Evolutionary conservation across 2,888 invertebrate genomes (phyloP).

Genomic region (Aquatica leii): DNA sequence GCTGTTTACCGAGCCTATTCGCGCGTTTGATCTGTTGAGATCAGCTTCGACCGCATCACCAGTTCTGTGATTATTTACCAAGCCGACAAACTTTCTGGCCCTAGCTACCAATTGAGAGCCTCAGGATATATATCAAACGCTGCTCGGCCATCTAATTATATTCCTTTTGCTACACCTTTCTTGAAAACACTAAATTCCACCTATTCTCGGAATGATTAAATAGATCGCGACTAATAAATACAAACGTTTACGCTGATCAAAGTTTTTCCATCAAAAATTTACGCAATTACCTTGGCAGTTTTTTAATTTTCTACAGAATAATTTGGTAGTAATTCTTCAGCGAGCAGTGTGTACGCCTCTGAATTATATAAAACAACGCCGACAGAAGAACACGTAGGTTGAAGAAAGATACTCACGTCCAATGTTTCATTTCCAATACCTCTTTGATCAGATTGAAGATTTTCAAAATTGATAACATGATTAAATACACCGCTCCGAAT

Average conservation of each 20-base stretch:
- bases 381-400: slow-evolving; percentile 46
- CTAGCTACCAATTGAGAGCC: slow-evolving; percentile 59
- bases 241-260: no score
- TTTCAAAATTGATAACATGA: slow-evolving; percentile 48
- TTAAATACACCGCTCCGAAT: slow-evolving; percentile 45
- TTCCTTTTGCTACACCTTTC: slow-evolving; percentile 47
- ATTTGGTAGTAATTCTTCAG: slow-evolving; percentile 34
- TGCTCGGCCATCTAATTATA: slow-evolving; percentile 56
- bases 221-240: no score
- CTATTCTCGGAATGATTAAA: slow-evolving; percentile 12
- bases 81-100: slow-evolving; percentile 57
- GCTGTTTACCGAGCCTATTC: slow-evolving; percentile 61
- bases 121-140: slow-evolving; percentile 57
- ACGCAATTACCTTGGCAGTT: no score
- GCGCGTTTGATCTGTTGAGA: slow-evolving; percentile 61
- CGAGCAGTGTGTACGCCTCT: slow-evolving; percentile 32
- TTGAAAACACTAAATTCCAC: slow-evolving; percentile 40
- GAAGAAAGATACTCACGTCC: slow-evolving; percentile 44
- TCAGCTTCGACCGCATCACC: slow-evolving; percentile 55
- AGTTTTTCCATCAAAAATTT: not conserved
- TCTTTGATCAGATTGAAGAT: slow-evolving; percentile 45
- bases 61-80: slow-evolving; percentile 60
- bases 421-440: slow-evolving; percentile 43
- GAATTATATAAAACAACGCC: slow-evolving; percentile 45
- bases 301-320: no score